Evolutionary conservation across 2,797 vertebrate genomes (phyloP).

Genomic region (Anguilla anguilla): DNA sequence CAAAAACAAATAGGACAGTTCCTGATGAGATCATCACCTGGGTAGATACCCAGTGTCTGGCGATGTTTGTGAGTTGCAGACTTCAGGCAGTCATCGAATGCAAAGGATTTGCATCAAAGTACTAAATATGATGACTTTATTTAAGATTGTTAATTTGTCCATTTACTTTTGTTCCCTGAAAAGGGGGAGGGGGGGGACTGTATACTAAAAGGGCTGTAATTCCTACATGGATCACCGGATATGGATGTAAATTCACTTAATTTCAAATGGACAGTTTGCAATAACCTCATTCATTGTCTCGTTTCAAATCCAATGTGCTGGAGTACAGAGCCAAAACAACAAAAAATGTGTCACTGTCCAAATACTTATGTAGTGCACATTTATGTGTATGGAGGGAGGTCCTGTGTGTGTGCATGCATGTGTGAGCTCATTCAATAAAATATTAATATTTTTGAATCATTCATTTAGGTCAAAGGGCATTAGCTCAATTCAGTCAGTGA

Average conservation of each 20-base stretch:
- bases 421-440: slow-evolving; percentile 8
- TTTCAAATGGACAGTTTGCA: background rate
- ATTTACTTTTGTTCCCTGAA: no score
- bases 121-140: no score
- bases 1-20: no score
- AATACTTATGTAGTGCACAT: background rate
- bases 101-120: no score
- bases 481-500: slow-evolving; percentile 1
- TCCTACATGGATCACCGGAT: no score
- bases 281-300: background rate
- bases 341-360: background rate
- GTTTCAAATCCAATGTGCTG: background rate
- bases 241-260: no score
- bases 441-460: slow-evolving; percentile 1
- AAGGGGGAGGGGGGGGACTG: no score
- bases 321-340: background rate
- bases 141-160: no score
- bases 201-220: background rate
- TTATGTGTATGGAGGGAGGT: slow-evolving; percentile 3
- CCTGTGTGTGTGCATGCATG: slow-evolving; percentile 9
- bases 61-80: no score
- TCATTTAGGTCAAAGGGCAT: slow-evolving; percentile 2
- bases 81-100: no score
- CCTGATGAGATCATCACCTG: no score
- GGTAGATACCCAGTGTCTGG: no score